These are phyloP conservation scores for Tyto alba DNA, from an alignment of 2,113 vertebrate species.

Conservation along the genomic window DNA sequence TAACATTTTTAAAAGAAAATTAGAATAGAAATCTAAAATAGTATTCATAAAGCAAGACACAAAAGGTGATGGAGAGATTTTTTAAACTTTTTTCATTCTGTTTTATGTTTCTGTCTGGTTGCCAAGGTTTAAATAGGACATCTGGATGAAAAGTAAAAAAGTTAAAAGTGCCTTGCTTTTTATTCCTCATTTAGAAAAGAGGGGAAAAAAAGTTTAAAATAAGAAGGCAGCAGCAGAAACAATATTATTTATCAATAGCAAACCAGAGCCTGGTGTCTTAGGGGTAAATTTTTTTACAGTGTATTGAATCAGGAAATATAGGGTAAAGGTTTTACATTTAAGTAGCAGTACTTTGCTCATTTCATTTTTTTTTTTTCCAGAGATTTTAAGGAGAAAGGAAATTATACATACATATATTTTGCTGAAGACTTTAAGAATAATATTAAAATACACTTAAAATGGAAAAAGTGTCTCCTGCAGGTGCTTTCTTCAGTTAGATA, in stretches of 20 bases:
- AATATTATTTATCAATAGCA: not conserved
- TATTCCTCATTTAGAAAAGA: not conserved
- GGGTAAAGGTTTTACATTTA: not conserved
- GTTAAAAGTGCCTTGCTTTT: not conserved
- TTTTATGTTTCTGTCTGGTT: not conserved
- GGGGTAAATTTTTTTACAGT: not conserved
- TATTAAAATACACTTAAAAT: not conserved
- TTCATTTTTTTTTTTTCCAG: not conserved
- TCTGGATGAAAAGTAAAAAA: not conserved
- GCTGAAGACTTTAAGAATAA: not conserved
- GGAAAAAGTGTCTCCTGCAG: not conserved
- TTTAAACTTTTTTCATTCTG: not conserved
- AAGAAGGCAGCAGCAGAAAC: not conserved
- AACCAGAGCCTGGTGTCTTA: not conserved
- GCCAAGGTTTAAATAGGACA: constrained; percentile 8
- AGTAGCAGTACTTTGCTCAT: not conserved
- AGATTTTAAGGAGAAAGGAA: not conserved
- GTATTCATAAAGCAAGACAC: not conserved
- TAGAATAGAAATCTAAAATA: not conserved
- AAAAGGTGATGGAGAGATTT: not conserved
- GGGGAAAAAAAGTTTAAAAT: not conserved
- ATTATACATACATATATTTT: not conserved
- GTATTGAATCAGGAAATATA: not conserved
- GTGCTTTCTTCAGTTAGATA: not conserved
- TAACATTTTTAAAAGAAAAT: not conserved